Evolutionary conservation across 2,113 vertebrate genomes (phyloP), one percentile per base, ranked within the genome.

Genomic region (Urocitellus parryii): DNA sequence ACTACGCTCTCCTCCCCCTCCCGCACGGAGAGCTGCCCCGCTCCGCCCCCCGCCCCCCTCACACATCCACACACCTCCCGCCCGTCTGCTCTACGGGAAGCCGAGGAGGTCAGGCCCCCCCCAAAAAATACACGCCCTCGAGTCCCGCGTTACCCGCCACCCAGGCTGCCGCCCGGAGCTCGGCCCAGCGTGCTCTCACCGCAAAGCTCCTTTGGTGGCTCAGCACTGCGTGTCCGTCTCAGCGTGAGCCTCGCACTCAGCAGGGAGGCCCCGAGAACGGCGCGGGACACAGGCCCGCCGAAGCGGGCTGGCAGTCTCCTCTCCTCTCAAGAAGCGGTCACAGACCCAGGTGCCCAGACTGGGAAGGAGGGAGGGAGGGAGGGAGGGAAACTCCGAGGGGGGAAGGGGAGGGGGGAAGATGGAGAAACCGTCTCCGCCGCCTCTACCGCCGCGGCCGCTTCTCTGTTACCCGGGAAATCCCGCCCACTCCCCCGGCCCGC

Each of bases 401-500:
- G 96, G 78, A 94, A 96, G 93, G 97, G 96, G 94, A 85, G 91
- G 95, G 95, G 94, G 74, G 87, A 96, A 98, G 91, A 98, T 98
- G 97, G 96, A 98, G 97, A 97, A 98, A 98, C 98, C 98, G 98
- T 98, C 98, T 97, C 98, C 97, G 98, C 97, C 97, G 98, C 98
- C 95, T 98, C 98, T 97, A 98, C 98, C 97, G 97, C 95, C 97
- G 96, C 98, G 98, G 98, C 98, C 98, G 98, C 98, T 98, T 98
- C 98, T 98, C 98, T 98, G 98, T 98, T 98, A 98, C 98, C 98
- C 98, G 98, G 98, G 98, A 98, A 98, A 98, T 98, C 98, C 98
- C 98, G 98, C 98, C 98, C 98, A 98, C 98, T 97, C 98, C 88
- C 76, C 91, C 68, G 96, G 87, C 97, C 97, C 97, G 97, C 97